A percentile compares a stretch with the other conserved stretches of the same genome.
phyloP scores from a whole-genome alignment of 2,797 vertebrate genomes.

The Pagetopsis macropterus region DNA sequence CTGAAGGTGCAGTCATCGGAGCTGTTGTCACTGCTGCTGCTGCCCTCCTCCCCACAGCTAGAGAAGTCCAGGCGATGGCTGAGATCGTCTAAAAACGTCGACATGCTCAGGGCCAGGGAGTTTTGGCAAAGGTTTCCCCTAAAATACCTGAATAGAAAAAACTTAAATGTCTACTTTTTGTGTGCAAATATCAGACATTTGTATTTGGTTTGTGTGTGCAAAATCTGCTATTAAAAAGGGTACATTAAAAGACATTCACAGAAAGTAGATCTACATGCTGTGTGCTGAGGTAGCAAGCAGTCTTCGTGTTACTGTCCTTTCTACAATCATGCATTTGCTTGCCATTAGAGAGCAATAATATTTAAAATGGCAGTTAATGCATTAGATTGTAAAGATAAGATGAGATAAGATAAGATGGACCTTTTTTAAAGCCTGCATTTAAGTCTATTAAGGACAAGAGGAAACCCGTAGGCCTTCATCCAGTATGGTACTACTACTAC shows the following conservation, averaged over 20 bases:
- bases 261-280: too few relatives aligned
- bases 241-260: neutral
- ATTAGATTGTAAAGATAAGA: neutral
- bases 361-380: neutral
- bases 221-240: too few relatives aligned
- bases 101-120: slow-evolving; percentile 64
- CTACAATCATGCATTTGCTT: too few relatives aligned
- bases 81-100: slow-evolving; percentile 65
- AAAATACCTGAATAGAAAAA: neutral
- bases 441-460: neutral
- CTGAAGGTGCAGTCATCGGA: slow-evolving; percentile 70
- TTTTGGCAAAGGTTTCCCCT: slow-evolving; percentile 3
- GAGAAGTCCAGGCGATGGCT: slow-evolving; percentile 88
- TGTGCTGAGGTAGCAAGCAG: too few relatives aligned
- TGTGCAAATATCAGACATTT: too few relatives aligned
- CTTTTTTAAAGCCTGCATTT: neutral
- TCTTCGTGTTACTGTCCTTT: too few relatives aligned
- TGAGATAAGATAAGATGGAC: too few relatives aligned
- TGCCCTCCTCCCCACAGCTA: slow-evolving; percentile 81
- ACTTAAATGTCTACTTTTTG: too few relatives aligned
- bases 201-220: too few relatives aligned
- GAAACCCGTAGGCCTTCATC: neutral
- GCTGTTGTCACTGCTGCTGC: slow-evolving; percentile 72
- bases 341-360: too few relatives aligned
- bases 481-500: neutral